Conservation (phyloP, 1,140 invertebrate genomes). For the Rhopalosiphum padi region DNA sequence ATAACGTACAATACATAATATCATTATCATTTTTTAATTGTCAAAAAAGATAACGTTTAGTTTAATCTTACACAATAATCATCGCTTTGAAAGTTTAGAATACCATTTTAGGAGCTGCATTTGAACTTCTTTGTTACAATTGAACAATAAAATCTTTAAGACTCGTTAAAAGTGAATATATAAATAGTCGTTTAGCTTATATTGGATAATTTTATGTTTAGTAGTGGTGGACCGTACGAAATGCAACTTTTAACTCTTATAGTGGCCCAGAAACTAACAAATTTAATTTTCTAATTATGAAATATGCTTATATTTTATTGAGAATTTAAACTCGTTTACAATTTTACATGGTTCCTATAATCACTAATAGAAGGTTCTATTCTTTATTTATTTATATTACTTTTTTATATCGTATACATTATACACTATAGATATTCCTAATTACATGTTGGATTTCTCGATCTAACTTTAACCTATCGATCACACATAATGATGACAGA, state of each 20-base stretch:
- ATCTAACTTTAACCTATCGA: no score
- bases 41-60: neutral
- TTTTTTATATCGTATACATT: neutral
- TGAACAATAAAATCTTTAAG: constrained; percentile 24
- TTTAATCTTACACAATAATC: neutral
- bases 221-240: neutral
- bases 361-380: neutral
- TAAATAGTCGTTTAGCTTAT: neutral
- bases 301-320: neutral
- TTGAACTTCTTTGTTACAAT: neutral
- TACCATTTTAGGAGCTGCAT: neutral
- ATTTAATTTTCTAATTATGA: neutral
- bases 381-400: no score
- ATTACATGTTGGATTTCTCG: no score
- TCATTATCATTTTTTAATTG: neutral
- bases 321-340: neutral
- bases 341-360: neutral
- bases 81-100: neutral
- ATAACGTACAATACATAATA: neutral
- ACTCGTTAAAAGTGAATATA: constrained; percentile 1
- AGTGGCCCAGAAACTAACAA: neutral
- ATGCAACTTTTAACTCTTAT: neutral
- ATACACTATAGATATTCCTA: no score
- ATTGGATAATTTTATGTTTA: neutral
- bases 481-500: no score